Evolutionary conservation across 2,888 invertebrate species (phyloP).

Genomic region (Hypomecis punctinalis): DNA sequence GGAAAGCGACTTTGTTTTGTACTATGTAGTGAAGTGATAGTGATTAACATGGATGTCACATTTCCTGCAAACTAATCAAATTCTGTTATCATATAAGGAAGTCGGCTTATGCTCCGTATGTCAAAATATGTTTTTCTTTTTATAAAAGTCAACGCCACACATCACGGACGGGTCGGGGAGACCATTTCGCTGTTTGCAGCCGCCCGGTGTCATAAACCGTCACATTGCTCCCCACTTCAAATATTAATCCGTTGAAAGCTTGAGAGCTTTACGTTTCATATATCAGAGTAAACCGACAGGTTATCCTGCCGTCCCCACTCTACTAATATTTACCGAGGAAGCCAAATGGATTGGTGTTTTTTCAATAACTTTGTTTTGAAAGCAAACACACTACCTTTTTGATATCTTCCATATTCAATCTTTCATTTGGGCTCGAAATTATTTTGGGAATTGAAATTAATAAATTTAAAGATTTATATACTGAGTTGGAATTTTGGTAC

Average conservation of each 20-base stretch:
- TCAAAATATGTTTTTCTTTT: too few relatives aligned
- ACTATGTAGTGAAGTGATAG: too few relatives aligned
- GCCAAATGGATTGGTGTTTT: conserved; percentile 30
- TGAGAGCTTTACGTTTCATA: conserved; percentile 40
- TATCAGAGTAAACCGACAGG: conserved; percentile 43
- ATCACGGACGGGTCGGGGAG: not conserved
- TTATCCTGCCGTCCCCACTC: conserved; percentile 33
- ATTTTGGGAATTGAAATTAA: too few relatives aligned
- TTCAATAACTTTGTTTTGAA: conserved; percentile 26
- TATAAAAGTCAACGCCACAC: not conserved
- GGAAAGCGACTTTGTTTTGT: too few relatives aligned
- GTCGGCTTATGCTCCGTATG: too few relatives aligned
- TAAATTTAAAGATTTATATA: too few relatives aligned
- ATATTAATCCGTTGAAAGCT: conserved; percentile 46
- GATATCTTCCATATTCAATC: not conserved
- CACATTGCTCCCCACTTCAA: conserved; percentile 33
- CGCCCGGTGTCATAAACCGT: conserved; percentile 14
- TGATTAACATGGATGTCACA: too few relatives aligned
- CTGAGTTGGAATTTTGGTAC: too few relatives aligned
- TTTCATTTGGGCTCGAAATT: not conserved
- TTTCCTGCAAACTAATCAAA: too few relatives aligned
- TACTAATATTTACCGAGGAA: conserved; percentile 39
- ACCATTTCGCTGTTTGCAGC: conserved; percentile 16
- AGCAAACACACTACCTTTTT: conserved; percentile 9
- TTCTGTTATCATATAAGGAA: too few relatives aligned